Evolutionary conservation across 1,140 invertebrate species (phyloP).

Genomic region (Drosophila miranda): DNA sequence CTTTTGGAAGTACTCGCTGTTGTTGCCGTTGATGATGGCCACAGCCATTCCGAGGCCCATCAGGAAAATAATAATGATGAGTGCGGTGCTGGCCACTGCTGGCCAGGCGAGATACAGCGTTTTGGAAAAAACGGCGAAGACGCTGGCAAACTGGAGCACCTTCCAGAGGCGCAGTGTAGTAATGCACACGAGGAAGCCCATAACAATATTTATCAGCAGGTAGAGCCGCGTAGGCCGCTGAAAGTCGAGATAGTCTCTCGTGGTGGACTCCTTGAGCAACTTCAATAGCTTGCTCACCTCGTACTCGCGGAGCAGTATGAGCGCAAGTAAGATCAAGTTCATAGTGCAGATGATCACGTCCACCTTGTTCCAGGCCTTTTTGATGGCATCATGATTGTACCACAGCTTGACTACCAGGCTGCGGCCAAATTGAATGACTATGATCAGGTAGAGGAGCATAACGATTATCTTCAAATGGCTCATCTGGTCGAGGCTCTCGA

Average conservation of each 20-base stretch:
- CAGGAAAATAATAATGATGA: slow-evolving; percentile 47
- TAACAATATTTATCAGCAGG: not conserved
- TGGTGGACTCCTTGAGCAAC: slow-evolving; percentile 26
- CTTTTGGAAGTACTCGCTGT: slow-evolving; percentile 26
- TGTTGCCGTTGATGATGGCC: slow-evolving; percentile 64
- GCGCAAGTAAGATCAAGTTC: slow-evolving; percentile 17
- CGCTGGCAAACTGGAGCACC: slow-evolving; percentile 63
- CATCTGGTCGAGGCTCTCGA: slow-evolving; percentile 18
- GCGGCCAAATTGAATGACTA: slow-evolving; percentile 50
- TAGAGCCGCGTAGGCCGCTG: slow-evolving; percentile 24
- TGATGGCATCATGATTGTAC: slow-evolving; percentile 27
- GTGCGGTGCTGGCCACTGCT: slow-evolving; percentile 34
- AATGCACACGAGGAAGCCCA: slow-evolving; percentile 56
- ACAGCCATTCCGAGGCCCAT: slow-evolving; percentile 45
- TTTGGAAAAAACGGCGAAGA: slow-evolving; percentile 59
- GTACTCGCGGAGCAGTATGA: slow-evolving; percentile 8
- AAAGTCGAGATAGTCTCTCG: slow-evolving; percentile 45
- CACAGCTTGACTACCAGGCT: slow-evolving; percentile 35
- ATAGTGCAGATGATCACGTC: slow-evolving; percentile 55
- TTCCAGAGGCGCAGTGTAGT: slow-evolving; percentile 74
- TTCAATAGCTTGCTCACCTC: slow-evolving; percentile 2
- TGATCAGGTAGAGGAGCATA: slow-evolving; percentile 28
- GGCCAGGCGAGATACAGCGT: slow-evolving; percentile 54
- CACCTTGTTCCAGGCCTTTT: slow-evolving; percentile 51
- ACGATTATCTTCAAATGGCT: not conserved